A percentile compares a stretch with the other conserved stretches of the same genome.
Evolutionary conservation across 2,113 vertebrate species (phyloP).

Genomic region (Gadus macrocephalus): DNA sequence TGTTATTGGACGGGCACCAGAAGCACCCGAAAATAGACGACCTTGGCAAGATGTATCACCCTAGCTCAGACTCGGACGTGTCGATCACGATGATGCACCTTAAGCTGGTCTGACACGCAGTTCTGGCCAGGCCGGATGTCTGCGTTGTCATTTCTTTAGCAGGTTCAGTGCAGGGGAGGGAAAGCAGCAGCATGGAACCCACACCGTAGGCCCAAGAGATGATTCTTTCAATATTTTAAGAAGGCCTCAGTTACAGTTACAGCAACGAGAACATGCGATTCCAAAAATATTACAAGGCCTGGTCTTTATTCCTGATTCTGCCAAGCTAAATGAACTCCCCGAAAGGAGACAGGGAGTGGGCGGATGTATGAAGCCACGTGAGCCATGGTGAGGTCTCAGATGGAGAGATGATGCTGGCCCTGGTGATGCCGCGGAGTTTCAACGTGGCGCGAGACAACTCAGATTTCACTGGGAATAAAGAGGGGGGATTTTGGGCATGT

Average conservation of each 20-base stretch:
- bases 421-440: constrained; percentile 33
- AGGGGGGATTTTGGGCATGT: constrained; percentile 19
- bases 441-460: constrained; percentile 39
- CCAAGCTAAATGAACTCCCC: constrained; percentile 50
- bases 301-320: constrained; percentile 38
- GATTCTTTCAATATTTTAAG: constrained; percentile 52
- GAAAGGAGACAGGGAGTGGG: constrained; percentile 40
- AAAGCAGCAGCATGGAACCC: constrained; percentile 34
- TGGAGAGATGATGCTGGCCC: constrained; percentile 43
- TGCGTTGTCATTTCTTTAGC: constrained; percentile 26
- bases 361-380: constrained; percentile 42
- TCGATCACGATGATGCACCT: constrained; percentile 52
- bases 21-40: constrained; percentile 58
- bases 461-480: constrained; percentile 48
- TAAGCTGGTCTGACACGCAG: constrained; percentile 47
- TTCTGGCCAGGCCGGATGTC: constrained; percentile 26
- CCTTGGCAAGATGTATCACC: constrained; percentile 48
- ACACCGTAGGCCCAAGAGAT: constrained; percentile 38
- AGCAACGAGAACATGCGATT: constrained; percentile 27
- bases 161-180: constrained; percentile 10
- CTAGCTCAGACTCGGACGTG: constrained; percentile 54
- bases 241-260: constrained; percentile 30
- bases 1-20: constrained; percentile 34
- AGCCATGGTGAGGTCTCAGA: constrained; percentile 38
- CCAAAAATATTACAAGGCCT: constrained; percentile 55